A percentile compares a stretch with the other conserved stretches of the same genome.
Conservation (phyloP, 2,797 vertebrate species). For the Melanotaenia parkinsoni region DNA sequence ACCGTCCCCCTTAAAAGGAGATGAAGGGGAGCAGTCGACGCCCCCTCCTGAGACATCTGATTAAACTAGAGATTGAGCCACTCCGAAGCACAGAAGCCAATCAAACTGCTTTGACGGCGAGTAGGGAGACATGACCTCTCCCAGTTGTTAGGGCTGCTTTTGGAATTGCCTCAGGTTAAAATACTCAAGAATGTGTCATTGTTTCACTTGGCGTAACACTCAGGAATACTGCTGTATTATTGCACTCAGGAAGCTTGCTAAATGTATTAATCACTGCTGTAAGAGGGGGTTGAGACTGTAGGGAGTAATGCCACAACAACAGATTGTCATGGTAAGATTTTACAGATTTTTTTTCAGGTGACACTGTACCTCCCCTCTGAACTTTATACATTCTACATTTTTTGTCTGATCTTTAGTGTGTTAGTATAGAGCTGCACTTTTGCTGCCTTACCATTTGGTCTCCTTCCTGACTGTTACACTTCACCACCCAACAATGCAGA, state of each 20-base stretch:
- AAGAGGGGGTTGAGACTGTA: constrained; percentile 46
- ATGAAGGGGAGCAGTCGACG: constrained; percentile 82
- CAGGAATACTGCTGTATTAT: constrained; percentile 79
- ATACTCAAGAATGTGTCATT: constrained; percentile 73
- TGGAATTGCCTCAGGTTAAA: constrained; percentile 84
- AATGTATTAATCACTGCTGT: constrained; percentile 66
- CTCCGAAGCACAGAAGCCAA: constrained; percentile 77
- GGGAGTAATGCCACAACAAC: constrained; percentile 46
- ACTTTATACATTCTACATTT: constrained; percentile 38
- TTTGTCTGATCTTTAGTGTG: constrained; percentile 38
- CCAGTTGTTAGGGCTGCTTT: constrained; percentile 75
- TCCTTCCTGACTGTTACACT: constrained; percentile 73
- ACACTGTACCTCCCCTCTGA: constrained; percentile 33
- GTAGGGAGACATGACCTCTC: constrained; percentile 55
- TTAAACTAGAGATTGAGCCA: constrained; percentile 57
- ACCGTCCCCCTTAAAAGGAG: constrained; percentile 83
- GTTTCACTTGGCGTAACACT: constrained; percentile 75
- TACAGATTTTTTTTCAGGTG: constrained; percentile 26
- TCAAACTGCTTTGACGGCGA: constrained; percentile 72
- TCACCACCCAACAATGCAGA: constrained; percentile 72
- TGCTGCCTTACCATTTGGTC: constrained; percentile 66
- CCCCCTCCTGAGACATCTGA: constrained; percentile 81
- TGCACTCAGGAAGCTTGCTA: constrained; percentile 79
- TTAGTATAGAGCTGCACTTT: constrained; percentile 50
- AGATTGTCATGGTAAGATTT: constrained; percentile 46